A percentile compares a stretch with the other conserved stretches of the same genome.
Evolutionary conservation across 2,888 invertebrate genomes (phyloP).

Genomic region (Drosophila phalerata): DNA sequence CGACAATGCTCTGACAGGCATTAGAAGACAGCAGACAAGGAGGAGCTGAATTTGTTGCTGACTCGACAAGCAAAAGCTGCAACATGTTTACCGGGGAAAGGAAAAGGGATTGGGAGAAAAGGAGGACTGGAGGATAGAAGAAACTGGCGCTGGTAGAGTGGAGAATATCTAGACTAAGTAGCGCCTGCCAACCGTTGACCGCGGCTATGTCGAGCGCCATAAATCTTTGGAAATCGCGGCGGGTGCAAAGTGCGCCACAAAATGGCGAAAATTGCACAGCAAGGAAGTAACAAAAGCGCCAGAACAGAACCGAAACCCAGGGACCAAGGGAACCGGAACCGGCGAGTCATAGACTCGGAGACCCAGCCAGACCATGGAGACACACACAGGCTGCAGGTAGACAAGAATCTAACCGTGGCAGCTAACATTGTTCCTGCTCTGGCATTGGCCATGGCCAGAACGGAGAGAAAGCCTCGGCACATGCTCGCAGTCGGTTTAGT

Average conservation of each 20-base stretch:
- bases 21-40: slow-evolving; percentile 45
- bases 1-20: slow-evolving; percentile 72
- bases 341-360: background rate
- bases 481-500: slow-evolving; percentile 51
- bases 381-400: slow-evolving; percentile 29
- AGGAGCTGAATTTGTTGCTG: slow-evolving; percentile 56
- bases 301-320: slow-evolving; percentile 13
- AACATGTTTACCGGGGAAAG: slow-evolving; percentile 34
- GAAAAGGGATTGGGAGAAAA: background rate
- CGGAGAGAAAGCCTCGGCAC: slow-evolving; percentile 10
- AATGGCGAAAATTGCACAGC: slow-evolving; percentile 65
- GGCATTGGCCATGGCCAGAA: slow-evolving; percentile 2
- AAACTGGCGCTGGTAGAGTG: background rate
- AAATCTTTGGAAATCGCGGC: slow-evolving; percentile 80
- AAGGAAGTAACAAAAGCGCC: slow-evolving; percentile 62
- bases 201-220: slow-evolving; percentile 74
- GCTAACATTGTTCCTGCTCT: slow-evolving; percentile 22
- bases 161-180: slow-evolving; percentile 58
- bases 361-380: background rate
- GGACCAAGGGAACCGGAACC: slow-evolving; percentile 1
- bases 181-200: slow-evolving; percentile 50
- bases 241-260: slow-evolving; percentile 75
- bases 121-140: background rate
- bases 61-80: slow-evolving; percentile 51
- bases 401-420: slow-evolving; percentile 43